Percentiles rank a stretch among this genome's conserved stretches.
Conservation (phyloP, 2,888 invertebrate species). For the Reticulitermes lucifugus region DNA sequence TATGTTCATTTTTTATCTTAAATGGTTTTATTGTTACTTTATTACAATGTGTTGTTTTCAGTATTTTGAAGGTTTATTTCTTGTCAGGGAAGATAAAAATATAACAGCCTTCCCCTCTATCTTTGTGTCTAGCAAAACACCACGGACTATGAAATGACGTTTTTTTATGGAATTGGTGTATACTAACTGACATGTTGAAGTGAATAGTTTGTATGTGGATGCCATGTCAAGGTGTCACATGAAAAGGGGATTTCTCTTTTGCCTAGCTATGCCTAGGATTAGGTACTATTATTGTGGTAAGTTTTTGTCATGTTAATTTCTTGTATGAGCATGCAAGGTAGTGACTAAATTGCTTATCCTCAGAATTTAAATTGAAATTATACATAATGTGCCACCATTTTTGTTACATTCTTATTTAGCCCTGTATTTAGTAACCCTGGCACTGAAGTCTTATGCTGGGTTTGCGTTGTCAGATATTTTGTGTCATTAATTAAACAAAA, state of each 20-base stretch:
- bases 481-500: no score
- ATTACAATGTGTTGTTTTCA: no score
- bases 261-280: constrained; percentile 73
- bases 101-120: no score
- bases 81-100: no score
- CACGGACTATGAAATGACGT: neutral
- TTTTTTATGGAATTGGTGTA: neutral
- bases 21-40: no score
- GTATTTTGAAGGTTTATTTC: no score
- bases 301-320: constrained; percentile 58
- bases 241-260: constrained; percentile 56
- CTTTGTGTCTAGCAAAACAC: no score
- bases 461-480: no score
- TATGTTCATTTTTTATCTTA: no score
- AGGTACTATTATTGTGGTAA: constrained; percentile 75
- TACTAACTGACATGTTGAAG: neutral
- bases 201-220: constrained; percentile 19
- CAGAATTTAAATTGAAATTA: neutral
- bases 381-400: neutral
- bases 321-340: constrained; percentile 18
- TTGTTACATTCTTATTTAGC: neutral
- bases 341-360: neutral
- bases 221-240: constrained; percentile 24
- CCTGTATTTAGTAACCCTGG: no score
- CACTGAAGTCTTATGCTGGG: no score